Evolutionary conservation across 1,140 invertebrate species (phyloP).

Genomic region (Sitodiplosis mosellana): DNA sequence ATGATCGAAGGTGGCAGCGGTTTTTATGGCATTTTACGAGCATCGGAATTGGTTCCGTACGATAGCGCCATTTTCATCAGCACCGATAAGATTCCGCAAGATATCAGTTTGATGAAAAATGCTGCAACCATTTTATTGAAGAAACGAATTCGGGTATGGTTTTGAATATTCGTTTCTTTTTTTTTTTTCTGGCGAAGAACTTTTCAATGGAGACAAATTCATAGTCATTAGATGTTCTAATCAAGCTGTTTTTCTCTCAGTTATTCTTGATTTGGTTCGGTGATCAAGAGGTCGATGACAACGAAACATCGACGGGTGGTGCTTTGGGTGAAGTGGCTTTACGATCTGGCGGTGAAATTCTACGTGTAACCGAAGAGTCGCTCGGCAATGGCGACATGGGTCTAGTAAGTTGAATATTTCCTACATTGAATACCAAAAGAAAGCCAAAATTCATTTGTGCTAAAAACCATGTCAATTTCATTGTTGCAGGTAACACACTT

Average conservation of each 20-base stretch:
- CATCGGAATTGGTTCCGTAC: conserved; percentile 33
- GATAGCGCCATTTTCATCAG: conserved; percentile 36
- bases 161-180: not conserved
- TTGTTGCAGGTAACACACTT: not conserved
- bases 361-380: conserved; percentile 11
- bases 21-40: conserved; percentile 21
- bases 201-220: too few relatives aligned
- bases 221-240: too few relatives aligned
- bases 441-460: not conserved
- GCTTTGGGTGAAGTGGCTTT: conserved; percentile 20
- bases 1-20: conserved; percentile 14
- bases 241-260: too few relatives aligned
- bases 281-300: conserved; percentile 15
- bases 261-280: conserved; percentile 20
- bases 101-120: conserved; percentile 26
- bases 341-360: conserved; percentile 22
- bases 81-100: conserved; percentile 27
- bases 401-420: not conserved
- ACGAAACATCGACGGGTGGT: conserved; percentile 19
- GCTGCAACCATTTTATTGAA: conserved; percentile 29
- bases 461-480: not conserved
- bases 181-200: too few relatives aligned
- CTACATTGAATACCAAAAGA: not conserved
- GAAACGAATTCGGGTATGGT: conserved; percentile 29
- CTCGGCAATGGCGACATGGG: not conserved